A percentile compares a stretch with the other conserved stretches of the same genome.
Evolutionary conservation across 2,888 invertebrate genomes (phyloP).

Genomic region (Horisme vitalbata): DNA sequence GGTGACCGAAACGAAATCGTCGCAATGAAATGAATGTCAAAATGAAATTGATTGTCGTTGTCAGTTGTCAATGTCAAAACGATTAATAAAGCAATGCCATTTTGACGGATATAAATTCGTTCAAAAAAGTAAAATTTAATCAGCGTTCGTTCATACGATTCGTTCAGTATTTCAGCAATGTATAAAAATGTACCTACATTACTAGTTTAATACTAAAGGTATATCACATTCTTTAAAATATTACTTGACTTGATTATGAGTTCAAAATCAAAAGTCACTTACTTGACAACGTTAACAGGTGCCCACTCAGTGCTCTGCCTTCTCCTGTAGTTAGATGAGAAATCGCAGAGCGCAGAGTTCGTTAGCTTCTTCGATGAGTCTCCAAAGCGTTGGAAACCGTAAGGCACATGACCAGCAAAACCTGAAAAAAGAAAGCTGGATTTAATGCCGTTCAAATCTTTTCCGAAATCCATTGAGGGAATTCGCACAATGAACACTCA

Average conservation of each 20-base stretch:
- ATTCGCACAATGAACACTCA: constrained; percentile 44
- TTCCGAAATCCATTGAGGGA: background rate
- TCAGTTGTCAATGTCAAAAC: background rate
- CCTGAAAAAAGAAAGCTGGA: constrained; percentile 61
- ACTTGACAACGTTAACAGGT: constrained; percentile 84
- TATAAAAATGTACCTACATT: too few relatives aligned
- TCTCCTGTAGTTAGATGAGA: constrained; percentile 88
- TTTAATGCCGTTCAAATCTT: background rate
- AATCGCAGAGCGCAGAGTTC: constrained; percentile 88
- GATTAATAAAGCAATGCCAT: constrained; percentile 5
- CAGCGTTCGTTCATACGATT: background rate
- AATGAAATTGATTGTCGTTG: too few relatives aligned
- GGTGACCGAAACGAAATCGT: background rate
- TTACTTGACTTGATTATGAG: too few relatives aligned
- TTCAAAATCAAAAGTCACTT: too few relatives aligned
- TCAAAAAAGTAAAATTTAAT: too few relatives aligned
- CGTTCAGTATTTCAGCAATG: too few relatives aligned
- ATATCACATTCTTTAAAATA: too few relatives aligned
- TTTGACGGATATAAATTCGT: background rate
- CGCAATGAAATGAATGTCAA: background rate
- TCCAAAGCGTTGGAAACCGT: constrained; percentile 85
- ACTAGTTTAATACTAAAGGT: too few relatives aligned
- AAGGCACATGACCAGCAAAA: constrained; percentile 86
- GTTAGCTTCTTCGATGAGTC: constrained; percentile 85
- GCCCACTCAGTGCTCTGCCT: constrained; percentile 90